phyloP scores from a whole-genome alignment of 1,140 invertebrate genomes.

The Euwallacea fornicatus region DNA sequence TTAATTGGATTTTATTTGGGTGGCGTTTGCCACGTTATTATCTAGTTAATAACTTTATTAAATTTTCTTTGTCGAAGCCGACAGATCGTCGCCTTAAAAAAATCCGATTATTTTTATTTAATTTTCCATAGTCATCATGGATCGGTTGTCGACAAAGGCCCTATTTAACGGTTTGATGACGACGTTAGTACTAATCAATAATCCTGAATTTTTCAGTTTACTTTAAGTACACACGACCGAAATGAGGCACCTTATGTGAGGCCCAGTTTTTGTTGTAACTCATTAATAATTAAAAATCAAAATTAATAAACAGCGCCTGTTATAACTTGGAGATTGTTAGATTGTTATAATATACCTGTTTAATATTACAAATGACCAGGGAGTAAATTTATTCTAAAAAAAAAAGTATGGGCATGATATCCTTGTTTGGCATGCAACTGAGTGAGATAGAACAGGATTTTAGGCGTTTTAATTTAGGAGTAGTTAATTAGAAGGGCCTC shows the following conservation, averaged over 20 bases:
- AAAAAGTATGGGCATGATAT: too few relatives aligned
- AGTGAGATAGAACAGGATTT: constrained; percentile 13
- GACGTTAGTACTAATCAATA: too few relatives aligned
- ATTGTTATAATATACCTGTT: too few relatives aligned
- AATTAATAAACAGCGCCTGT: too few relatives aligned
- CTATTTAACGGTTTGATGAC: background rate
- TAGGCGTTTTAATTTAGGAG: constrained; percentile 23
- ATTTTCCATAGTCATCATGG: constrained; percentile 20
- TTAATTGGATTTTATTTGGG: constrained; percentile 41
- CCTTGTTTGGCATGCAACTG: background rate
- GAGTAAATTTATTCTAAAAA: too few relatives aligned
- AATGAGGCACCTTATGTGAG: too few relatives aligned
- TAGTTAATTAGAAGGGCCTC: constrained; percentile 18
- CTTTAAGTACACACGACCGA: too few relatives aligned
- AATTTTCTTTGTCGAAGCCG: constrained; percentile 35
- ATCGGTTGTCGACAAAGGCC: constrained; percentile 5
- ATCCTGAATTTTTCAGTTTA: too few relatives aligned
- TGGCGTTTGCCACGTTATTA: constrained; percentile 31
- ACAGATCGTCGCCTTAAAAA: constrained; percentile 22
- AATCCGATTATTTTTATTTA: constrained; percentile 26
- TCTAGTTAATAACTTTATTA: constrained; percentile 41
- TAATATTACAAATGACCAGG: too few relatives aligned
- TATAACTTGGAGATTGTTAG: too few relatives aligned
- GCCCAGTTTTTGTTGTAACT: too few relatives aligned
- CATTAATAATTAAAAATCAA: too few relatives aligned